Evolutionary conservation across 2,888 invertebrate species (phyloP).

Genomic region (Drosophila nigritarsus): DNA sequence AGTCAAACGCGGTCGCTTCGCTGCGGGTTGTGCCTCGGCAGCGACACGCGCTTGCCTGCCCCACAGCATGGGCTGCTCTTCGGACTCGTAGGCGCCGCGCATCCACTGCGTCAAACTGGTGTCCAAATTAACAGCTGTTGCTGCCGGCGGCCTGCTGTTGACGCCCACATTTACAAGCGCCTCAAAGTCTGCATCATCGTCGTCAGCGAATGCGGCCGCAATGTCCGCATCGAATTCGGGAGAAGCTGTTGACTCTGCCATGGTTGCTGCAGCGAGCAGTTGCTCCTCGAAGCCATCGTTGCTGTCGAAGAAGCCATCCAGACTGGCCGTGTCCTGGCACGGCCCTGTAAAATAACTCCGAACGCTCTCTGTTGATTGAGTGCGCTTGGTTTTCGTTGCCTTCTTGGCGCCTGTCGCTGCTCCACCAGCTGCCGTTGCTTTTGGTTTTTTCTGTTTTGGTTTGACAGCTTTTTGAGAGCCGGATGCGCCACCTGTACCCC

Average conservation of each 20-base stretch:
- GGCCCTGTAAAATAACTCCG: conserved; percentile 61
- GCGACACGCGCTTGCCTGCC: conserved; percentile 54
- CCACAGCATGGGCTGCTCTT: conserved; percentile 61
- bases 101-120: conserved; percentile 54
- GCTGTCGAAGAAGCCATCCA: conserved; percentile 76
- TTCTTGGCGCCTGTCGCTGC: conserved; percentile 10
- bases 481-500: conserved; percentile 10
- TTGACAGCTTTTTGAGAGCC: conserved; percentile 14
- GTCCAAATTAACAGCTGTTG: conserved; percentile 25
- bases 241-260: conserved; percentile 30
- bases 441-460: conserved; percentile 12
- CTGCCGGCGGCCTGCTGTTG: not conserved
- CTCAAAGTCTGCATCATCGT: conserved; percentile 71
- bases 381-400: conserved; percentile 19
- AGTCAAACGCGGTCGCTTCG: conserved; percentile 40
- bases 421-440: conserved; percentile 2
- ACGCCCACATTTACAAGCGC: conserved; percentile 44
- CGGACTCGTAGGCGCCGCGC: conserved; percentile 36
- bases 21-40: conserved; percentile 34
- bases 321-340: conserved; percentile 18
- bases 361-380: conserved; percentile 37
- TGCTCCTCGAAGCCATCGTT: conserved; percentile 82
- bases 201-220: conserved; percentile 75
- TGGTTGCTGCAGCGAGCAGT: conserved; percentile 57
- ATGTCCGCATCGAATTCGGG: conserved; percentile 60